Conservation (phyloP, 2,888 invertebrate genomes). For the Caenorhabditis afra region DNA sequence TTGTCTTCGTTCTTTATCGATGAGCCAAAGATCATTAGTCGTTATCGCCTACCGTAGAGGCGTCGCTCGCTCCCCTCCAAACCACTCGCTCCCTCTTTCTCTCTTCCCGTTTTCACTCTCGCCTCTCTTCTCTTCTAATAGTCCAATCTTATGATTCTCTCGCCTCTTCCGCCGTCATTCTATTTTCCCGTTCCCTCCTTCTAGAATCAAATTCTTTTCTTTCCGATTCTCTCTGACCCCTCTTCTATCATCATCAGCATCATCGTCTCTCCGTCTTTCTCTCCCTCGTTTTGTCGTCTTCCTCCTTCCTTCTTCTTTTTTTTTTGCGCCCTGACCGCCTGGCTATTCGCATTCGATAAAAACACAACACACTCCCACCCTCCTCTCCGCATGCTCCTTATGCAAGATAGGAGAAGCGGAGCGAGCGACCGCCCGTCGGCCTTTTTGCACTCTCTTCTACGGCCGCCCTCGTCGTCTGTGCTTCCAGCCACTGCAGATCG, state of each 20-base stretch:
- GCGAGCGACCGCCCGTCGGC: too few relatives aligned
- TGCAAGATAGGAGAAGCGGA: too few relatives aligned
- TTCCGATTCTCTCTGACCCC: background rate
- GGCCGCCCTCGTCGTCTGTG: too few relatives aligned
- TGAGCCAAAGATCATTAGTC: too few relatives aligned
- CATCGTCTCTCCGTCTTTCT: background rate
- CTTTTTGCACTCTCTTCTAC: too few relatives aligned
- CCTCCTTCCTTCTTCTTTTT: background rate
- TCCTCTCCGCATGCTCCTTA: too few relatives aligned
- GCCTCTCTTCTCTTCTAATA: constrained; percentile 1
- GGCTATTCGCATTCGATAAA: too few relatives aligned
- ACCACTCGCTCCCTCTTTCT: background rate
- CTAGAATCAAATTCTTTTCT: background rate
- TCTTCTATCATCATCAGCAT: background rate
- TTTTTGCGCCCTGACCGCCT: background rate
- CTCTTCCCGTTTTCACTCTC: background rate
- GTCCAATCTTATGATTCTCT: background rate
- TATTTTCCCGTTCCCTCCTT: background rate
- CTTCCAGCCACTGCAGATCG: too few relatives aligned
- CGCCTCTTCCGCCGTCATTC: background rate
- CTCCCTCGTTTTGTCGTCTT: background rate
- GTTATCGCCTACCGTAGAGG: too few relatives aligned
- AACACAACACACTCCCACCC: too few relatives aligned
- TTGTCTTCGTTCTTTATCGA: too few relatives aligned
- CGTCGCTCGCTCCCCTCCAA: background rate